These are phyloP conservation scores for Phragmatobia fuliginosa DNA, from an alignment of 2,888 invertebrate species.

Conservation along the genomic window DNA sequence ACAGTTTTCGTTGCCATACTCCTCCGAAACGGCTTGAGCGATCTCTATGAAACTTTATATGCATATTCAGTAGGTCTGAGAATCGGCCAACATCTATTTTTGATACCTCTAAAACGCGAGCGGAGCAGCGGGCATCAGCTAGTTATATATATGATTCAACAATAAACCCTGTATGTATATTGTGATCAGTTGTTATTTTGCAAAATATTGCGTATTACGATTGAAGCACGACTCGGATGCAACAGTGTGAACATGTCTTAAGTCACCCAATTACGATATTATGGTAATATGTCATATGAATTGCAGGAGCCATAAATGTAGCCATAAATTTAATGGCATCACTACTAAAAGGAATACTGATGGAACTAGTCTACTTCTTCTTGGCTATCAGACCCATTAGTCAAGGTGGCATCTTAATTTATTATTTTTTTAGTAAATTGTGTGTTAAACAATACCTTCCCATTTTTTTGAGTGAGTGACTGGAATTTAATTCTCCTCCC, in stretches of 20 bases:
- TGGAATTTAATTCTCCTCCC: too few species aligned
- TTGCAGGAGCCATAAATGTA: conserved; percentile 23
- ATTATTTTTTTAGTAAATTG: too few species aligned
- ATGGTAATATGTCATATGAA: conserved; percentile 30
- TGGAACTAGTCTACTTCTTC: conserved; percentile 10
- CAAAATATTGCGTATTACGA: not conserved
- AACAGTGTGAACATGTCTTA: not conserved
- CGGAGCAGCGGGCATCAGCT: too few species aligned
- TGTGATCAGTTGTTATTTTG: not conserved
- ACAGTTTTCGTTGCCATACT: too few species aligned
- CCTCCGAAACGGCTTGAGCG: too few species aligned
- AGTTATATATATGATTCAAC: too few species aligned
- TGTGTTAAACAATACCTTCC: too few species aligned
- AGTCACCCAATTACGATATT: conserved; percentile 18
- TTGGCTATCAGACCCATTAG: not conserved
- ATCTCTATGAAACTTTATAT: too few species aligned
- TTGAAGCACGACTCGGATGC: not conserved
- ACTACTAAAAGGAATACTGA: conserved; percentile 5
- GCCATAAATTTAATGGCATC: conserved; percentile 15
- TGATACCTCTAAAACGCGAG: too few species aligned
- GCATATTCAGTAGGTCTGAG: too few species aligned
- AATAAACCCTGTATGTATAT: not conserved
- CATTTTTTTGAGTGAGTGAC: too few species aligned
- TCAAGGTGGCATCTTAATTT: not conserved
- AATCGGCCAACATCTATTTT: too few species aligned